Evolutionary conservation across 1,140 invertebrate species (phyloP), one percentile per base, ranked within the genome.

Genomic region (Danaus melanippus): DNA sequence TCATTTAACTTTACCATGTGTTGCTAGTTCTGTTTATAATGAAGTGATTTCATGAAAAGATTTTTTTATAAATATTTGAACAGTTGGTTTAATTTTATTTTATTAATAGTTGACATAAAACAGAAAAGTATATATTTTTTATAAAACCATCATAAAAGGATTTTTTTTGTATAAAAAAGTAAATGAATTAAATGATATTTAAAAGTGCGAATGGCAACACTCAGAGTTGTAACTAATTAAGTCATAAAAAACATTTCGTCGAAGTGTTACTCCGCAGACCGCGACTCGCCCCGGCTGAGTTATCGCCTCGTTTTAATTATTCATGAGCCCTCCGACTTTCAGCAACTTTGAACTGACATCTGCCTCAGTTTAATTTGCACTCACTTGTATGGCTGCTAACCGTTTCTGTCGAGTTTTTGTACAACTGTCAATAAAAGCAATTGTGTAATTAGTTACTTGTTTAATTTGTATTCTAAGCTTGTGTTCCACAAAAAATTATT

Each of bases 231-330:
- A 65, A 63, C 79, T 78, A 82, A 82, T 79, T 79, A 79, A 82
- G 70, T 67, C 69, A 69, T 82, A 82, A 82, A 82, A 79, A 76
- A 57, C 66, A 58, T 73, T 79, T 71, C 70, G 69, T 75, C 66
- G 65, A 71, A 75, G 67, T 68, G 75, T 66, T 76, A 74, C 68
- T 70, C 62, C 47, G 55, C 58, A 55, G 58, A 56, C 49, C 60
- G 61, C 55, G 47, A 58, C 53, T 54, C 55, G 47, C 59, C 53
- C 54, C 58, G 61, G 64, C 60, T 79, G 71, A 81, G 71, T 81
- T 79, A 69, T 64, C 62, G 64, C 67, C 67, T 72, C 64, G 41
- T 65, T 83, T 81, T 78, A 81, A 81, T 83, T 81, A 79, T 81
- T 81, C 76, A 81, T 78, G 74, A 74, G 68, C 54, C 58, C 56